Base-by-base conservation (phyloP, 1,140 invertebrate genomes). In the Lutraria rhynchaena region DNA sequence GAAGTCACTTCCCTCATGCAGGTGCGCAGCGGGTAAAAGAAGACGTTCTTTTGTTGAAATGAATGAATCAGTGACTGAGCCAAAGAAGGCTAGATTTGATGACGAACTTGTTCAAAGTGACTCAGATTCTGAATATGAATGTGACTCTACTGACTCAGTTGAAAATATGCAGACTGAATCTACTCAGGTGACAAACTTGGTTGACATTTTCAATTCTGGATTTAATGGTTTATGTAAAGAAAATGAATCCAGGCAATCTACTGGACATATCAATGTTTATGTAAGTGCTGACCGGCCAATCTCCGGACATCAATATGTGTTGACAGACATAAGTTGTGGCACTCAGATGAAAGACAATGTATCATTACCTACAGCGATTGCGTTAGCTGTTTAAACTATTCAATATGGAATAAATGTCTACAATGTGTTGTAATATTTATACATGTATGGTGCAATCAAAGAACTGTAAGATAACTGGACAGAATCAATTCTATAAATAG, bases 201-300 rank as follows among this genome's bases (percentile, higher is more conserved):
- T 91, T 61, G 88, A 78, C 77, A 90, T 91, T 83, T 91, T 91
- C 65, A 89, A 87, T 78, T 76, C 88, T 0, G 87, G 89, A 22
- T 90, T 91, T 73, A 84, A 83, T 3, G 90, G 89, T 61, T 80
- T 91, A 17, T 73, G 76, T 37, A 61, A 63, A 35, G 51, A 69
- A 11, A 49, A 27, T 41, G 63, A 74, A 9, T n/a, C 53, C 41
- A 74, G 83, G 41, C 67, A 76, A 41, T 44, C 67, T 3, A 53
- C 71, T 22, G 74, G 76, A 61, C 70, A 82, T 44, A 63, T 63
- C 31, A 78, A 73, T 49, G 76, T 82, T 51, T 69, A 81, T 29
- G 60, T 75, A 4, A 65, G 75, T 71, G 60, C 81, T 2, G 81
- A 82, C 41, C 53, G 75, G 11, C 57, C 57, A n/a, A 24, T 77